Conservation (phyloP, 2,888 invertebrate species). For the Sphaerophoria taeniata region DNA sequence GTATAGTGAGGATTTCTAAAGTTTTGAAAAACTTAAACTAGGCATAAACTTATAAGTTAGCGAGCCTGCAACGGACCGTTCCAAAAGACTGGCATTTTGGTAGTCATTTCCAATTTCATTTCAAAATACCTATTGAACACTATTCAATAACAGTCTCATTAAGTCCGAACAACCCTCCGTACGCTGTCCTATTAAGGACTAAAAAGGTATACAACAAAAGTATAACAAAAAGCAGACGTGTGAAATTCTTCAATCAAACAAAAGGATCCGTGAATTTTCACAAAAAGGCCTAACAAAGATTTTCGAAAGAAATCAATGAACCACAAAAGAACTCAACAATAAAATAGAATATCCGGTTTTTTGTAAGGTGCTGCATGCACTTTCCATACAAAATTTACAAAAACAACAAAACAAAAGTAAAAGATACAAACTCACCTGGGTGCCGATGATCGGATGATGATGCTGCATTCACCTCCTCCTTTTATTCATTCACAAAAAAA, state of each 20-base stretch:
- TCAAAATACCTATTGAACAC: too few species aligned
- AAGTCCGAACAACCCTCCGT: slow-evolving; percentile 61
- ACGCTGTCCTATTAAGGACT: slow-evolving; percentile 36
- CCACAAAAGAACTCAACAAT: slow-evolving; percentile 2
- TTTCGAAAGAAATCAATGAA: slow-evolving; percentile 41
- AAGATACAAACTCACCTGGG: slow-evolving; percentile 29
- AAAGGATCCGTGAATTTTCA: slow-evolving; percentile 67
- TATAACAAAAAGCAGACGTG: slow-evolving; percentile 61
- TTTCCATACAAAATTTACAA: slow-evolving; percentile 15
- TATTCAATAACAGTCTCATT: slow-evolving; percentile 27
- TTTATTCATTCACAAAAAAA: background rate
- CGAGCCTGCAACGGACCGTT: too few species aligned
- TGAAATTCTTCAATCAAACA: slow-evolving; percentile 69
- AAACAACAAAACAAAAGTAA: background rate
- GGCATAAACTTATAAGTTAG: too few species aligned
- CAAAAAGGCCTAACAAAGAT: slow-evolving; percentile 48
- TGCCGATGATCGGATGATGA: slow-evolving; percentile 35
- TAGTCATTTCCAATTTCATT: too few species aligned
- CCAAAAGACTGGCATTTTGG: too few species aligned
- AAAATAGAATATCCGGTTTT: slow-evolving; percentile 66
- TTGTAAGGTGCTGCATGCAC: slow-evolving; percentile 53
- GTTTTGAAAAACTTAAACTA: too few species aligned
- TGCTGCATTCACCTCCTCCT: slow-evolving; percentile 47
- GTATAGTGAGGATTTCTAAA: too few species aligned
- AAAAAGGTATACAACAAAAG: slow-evolving; percentile 19